Evolutionary conservation across 2,797 vertebrate species (phyloP), one percentile per base, ranked within the genome.

Genomic region (Oceanodroma leucorhoa): DNA sequence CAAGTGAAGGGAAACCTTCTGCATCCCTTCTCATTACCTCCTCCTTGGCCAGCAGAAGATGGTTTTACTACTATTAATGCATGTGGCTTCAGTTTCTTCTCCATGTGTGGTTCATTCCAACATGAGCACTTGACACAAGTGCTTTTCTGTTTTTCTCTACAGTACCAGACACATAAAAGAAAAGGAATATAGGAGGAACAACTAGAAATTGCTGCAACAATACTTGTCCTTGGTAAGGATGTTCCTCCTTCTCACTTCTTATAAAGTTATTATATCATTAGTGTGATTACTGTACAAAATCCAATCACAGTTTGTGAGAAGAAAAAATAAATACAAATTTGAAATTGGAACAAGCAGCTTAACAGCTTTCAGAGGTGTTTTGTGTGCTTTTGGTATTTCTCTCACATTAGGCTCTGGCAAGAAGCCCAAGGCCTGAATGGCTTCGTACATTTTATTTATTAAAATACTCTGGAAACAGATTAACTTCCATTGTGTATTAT

Each of bases 361-460:
- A 86, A 85, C 41, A 93, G 43, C 70, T 93, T 93, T 88, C 15
- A 2, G 67, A 62, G 34, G 26, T 73, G 14, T 64, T 78, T 81
- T 23, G 0, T 54, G 34, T 76, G 64, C 27, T 91, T 82, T 90
- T 57, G 45, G 8, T 91, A 87, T 90, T 92, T 96, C 38, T 76
- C 48, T 95, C 86, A 89, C 75, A 96, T 93, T 45, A 69, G 61
- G 54, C 21, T 34, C 69, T 89, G 93, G 71, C 71, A 94, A 95
- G 71, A 94, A 93, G 45, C 77, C 82, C 41, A 72, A 66, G 32
- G 30, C 50, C 57, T 93, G 92, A 93, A 91, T 93, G 40, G 55
- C n/a, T 97, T 96, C 87, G 62, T 80, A 89, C 87, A 78, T 93
- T 95, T 93, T 89, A 92, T 96, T 96, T 97, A 95, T 95, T 95